Evolutionary conservation across 2,888 invertebrate genomes (phyloP).

Genomic region (Masnerella sp.): DNA sequence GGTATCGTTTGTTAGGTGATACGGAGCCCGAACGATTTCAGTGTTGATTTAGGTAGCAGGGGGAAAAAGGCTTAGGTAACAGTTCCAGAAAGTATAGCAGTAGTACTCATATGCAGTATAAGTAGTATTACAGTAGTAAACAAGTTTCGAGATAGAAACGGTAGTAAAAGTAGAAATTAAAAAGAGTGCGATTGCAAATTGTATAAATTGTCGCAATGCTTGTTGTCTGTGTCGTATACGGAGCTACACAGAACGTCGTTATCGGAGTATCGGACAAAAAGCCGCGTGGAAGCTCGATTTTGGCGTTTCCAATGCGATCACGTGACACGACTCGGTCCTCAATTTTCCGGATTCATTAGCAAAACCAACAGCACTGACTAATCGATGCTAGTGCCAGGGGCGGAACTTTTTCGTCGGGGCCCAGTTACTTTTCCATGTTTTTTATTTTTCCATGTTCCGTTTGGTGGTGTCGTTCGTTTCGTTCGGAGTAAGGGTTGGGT

Average conservation of each 20-base stretch:
- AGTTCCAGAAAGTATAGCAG: slow-evolving; percentile 50
- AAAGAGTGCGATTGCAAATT: slow-evolving; percentile 26
- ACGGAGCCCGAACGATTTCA: slow-evolving; percentile 24
- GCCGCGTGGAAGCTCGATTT: slow-evolving; percentile 13
- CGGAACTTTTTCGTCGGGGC: background rate
- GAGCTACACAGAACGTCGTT: slow-evolving; percentile 11
- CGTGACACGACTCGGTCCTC: slow-evolving; percentile 28
- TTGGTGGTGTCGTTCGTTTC: too few species aligned
- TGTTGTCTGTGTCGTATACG: slow-evolving; percentile 27
- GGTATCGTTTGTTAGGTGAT: slow-evolving; percentile 25
- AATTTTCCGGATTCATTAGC: slow-evolving; percentile 31
- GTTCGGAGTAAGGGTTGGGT: too few species aligned
- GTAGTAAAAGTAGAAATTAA: slow-evolving; percentile 33
- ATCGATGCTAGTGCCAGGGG: slow-evolving; percentile 31
- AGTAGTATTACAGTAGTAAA: slow-evolving; percentile 26
- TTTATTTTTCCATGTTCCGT: too few species aligned
- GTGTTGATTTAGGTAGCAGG: slow-evolving; percentile 45
- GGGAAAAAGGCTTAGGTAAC: slow-evolving; percentile 34
- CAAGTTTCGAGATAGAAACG: too few species aligned
- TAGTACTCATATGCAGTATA: slow-evolving; percentile 57
- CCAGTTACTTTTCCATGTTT: background rate
- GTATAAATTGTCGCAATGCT: slow-evolving; percentile 34
- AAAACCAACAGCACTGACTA: slow-evolving; percentile 18
- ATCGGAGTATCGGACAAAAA: slow-evolving; percentile 25
- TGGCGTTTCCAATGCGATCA: slow-evolving; percentile 20